These are phyloP conservation scores for Palythoa grandiflora DNA, from an alignment of 92 coral and sea anemone genomes.

Conservation along the genomic window DNA sequence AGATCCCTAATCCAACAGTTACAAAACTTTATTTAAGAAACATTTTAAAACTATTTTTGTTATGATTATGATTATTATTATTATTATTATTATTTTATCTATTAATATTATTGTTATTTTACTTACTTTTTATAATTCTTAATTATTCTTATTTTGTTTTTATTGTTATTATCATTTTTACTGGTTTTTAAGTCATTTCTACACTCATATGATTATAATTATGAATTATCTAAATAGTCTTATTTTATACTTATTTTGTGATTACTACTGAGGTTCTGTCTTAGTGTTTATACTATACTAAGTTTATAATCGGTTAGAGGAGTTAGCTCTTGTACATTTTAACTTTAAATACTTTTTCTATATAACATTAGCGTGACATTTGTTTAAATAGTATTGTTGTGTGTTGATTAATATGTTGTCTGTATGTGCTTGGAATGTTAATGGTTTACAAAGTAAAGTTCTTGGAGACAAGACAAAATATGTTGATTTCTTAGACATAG, in stretches of 20 bases:
- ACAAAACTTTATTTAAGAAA: conserved; percentile 47
- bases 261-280: conserved; percentile 31
- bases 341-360: neutral
- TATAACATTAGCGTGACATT: conserved; percentile 3
- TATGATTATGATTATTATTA: too few relatives aligned
- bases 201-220: conserved; percentile 6
- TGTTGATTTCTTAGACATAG: conserved; percentile 45
- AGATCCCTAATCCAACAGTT: conserved; percentile 45
- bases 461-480: conserved; percentile 59
- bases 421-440: conserved; percentile 20
- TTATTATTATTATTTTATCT: conserved; percentile 1
- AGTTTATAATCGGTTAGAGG: conserved; percentile 6
- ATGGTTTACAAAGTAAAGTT: conserved; percentile 41
- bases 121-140: conserved; percentile 18
- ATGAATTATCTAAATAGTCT: conserved; percentile 5
- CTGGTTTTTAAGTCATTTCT: neutral
- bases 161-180: neutral
- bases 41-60: neutral
- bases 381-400: neutral
- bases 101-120: conserved; percentile 28
- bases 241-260: neutral
- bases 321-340: conserved; percentile 14
- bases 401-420: neutral
- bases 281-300: neutral
- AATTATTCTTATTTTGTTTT: conserved; percentile 20